Conservation (phyloP, 2,113 vertebrate species). For the Callionymus lyra region DNA sequence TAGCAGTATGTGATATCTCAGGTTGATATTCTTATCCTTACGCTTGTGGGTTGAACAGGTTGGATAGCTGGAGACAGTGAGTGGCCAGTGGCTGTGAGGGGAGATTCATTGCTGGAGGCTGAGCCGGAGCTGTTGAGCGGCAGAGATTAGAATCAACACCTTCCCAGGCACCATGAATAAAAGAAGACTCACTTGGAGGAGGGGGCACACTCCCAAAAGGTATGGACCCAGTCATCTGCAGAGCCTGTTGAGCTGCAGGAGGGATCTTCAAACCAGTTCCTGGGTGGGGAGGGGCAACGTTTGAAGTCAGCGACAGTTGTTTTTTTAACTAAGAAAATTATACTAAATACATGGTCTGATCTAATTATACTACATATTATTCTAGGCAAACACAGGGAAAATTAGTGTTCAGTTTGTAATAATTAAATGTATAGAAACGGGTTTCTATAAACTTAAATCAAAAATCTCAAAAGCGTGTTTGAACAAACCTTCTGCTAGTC, state of each 20-base stretch:
- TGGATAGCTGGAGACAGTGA: conserved; percentile 96
- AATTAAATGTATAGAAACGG: too few relatives aligned
- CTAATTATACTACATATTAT: too few relatives aligned
- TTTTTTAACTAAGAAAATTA: too few relatives aligned
- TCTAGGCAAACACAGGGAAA: too few relatives aligned
- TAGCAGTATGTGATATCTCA: neutral
- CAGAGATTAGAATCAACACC: neutral
- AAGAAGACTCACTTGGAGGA: conserved; percentile 29
- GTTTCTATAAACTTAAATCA: neutral
- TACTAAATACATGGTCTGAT: too few relatives aligned
- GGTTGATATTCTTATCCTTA: conserved; percentile 54
- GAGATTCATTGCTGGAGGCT: conserved; percentile 63
- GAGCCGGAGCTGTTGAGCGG: conserved; percentile 34
- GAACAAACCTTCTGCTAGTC: conserved; percentile 85
- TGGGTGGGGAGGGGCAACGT: too few relatives aligned
- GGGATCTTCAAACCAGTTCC: conserved; percentile 96
- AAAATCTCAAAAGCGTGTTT: neutral
- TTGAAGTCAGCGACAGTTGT: too few relatives aligned
- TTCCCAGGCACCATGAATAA: neutral
- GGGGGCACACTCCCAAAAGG: conserved; percentile 82
- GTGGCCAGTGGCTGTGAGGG: conserved; percentile 90
- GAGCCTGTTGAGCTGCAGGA: conserved; percentile 89
- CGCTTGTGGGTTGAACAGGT: conserved; percentile 98
- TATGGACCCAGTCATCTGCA: conserved; percentile 93
- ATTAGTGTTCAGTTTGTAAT: too few relatives aligned